These are phyloP conservation scores for Molossus alvarezi DNA, from an alignment of 2,797 vertebrate species.

Conservation along the genomic window DNA sequence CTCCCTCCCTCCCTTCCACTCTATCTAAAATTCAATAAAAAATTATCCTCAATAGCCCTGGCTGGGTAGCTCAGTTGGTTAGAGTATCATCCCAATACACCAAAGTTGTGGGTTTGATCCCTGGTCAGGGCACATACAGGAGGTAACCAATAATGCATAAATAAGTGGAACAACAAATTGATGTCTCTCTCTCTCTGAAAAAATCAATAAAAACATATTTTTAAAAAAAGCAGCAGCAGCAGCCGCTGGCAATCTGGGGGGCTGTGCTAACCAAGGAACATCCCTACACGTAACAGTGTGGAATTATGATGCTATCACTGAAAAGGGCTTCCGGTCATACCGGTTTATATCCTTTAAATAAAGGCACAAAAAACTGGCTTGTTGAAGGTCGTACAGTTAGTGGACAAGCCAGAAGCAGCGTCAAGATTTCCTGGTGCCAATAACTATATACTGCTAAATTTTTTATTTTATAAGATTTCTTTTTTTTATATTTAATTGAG, in stretches of 20 bases:
- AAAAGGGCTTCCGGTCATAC: not conserved
- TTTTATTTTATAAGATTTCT: not conserved
- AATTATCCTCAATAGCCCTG: no score
- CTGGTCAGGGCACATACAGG: no score
- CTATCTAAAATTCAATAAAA: no score
- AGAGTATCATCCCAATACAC: no score
- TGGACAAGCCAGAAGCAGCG: not conserved
- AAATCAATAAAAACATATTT: no score
- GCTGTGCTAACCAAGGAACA: not conserved
- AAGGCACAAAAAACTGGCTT: not conserved
- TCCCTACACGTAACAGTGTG: not conserved
- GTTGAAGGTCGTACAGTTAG: not conserved
- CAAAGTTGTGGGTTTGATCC: no score
- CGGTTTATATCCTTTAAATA: not conserved
- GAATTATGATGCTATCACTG: not conserved
- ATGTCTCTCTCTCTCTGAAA: no score
- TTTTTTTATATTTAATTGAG: not conserved
- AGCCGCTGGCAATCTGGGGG: not conserved
- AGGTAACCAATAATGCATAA: no score
- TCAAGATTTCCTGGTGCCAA: not conserved
- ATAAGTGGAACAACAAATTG: no score
- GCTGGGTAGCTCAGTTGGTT: no score
- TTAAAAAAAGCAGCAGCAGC: not conserved
- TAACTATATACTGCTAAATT: not conserved
- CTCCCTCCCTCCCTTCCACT: no score